Conservation (phyloP, 2,113 vertebrate species). For the Carassius gibelio region DNA sequence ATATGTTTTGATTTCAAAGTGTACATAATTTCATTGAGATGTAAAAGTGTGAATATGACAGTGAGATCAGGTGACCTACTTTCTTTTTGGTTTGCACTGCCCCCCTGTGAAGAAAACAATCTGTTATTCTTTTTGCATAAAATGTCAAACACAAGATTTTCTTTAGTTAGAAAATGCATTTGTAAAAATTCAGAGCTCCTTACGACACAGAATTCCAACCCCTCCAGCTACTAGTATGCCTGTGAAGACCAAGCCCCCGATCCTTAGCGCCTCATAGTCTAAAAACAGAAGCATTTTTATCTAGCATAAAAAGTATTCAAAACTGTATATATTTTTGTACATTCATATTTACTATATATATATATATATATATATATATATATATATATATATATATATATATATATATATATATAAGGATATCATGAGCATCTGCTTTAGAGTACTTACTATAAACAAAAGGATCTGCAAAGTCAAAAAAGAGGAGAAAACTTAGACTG, state of each 20-base stretch:
- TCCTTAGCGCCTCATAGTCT: constrained; percentile 77
- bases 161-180: background rate
- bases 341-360: too few species aligned
- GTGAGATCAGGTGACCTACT: constrained; percentile 59
- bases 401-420: background rate
- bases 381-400: background rate
- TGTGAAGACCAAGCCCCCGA: constrained; percentile 71
- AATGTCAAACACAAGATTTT: background rate
- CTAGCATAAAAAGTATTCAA: too few species aligned
- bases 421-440: background rate
- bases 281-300: constrained; percentile 1
- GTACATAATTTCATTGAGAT: background rate
- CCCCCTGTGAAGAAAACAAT: constrained; percentile 65
- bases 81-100: constrained; percentile 56
- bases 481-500: constrained; percentile 3
- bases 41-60: background rate
- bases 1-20: background rate
- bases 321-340: too few species aligned
- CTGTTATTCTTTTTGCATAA: constrained; percentile 7
- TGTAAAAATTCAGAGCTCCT: constrained; percentile 51
- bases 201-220: constrained; percentile 65
- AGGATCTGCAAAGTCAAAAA: constrained; percentile 64
- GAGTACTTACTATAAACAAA: constrained; percentile 78
- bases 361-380: too few species aligned
- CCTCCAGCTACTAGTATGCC: constrained; percentile 68